Percentiles rank a stretch among this genome's conserved stretches.
phyloP scores from a whole-genome alignment of 2,113 vertebrate genomes.

The Nothoprocta perdicaria region DNA sequence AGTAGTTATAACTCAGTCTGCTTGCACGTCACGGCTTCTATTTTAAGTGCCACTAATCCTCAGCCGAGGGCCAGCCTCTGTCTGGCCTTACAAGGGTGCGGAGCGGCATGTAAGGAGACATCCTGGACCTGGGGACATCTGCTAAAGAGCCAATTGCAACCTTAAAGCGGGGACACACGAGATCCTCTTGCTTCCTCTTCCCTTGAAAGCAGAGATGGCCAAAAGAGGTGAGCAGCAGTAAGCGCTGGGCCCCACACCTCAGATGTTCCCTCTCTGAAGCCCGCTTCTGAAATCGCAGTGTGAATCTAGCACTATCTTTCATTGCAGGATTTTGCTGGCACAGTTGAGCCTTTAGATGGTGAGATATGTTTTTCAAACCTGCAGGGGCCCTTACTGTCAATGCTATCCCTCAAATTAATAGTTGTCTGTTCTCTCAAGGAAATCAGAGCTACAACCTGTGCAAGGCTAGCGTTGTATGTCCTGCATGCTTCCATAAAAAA shows the following conservation, averaged over 20 bases:
- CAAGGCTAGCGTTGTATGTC: background rate
- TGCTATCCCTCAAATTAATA: background rate
- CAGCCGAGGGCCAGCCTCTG: background rate
- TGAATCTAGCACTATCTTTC: background rate
- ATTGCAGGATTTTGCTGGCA: accelerated
- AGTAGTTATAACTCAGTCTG: conserved; percentile 30
- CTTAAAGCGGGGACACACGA: background rate
- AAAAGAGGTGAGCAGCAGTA: background rate
- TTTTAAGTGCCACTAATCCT: conserved; percentile 56
- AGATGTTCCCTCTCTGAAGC: background rate
- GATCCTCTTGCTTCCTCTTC: background rate
- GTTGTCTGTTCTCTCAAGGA: background rate
- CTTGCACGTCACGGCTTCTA: conserved; percentile 46
- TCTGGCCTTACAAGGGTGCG: conserved; percentile 47
- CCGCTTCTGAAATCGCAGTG: accelerated
- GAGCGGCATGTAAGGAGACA: background rate
- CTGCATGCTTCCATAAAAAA: conserved; percentile 14
- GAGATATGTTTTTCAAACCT: accelerated
- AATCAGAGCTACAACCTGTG: background rate
- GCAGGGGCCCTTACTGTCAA: background rate
- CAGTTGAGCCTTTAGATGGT: background rate
- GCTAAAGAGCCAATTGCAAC: background rate
- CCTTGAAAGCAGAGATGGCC: background rate
- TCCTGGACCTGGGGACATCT: background rate
- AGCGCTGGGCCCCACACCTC: background rate